A percentile compares a stretch with the other conserved stretches of the same genome.
phyloP scores from a whole-genome alignment of 2,888 invertebrate genomes.

The Orthonychiurus folsomi region DNA sequence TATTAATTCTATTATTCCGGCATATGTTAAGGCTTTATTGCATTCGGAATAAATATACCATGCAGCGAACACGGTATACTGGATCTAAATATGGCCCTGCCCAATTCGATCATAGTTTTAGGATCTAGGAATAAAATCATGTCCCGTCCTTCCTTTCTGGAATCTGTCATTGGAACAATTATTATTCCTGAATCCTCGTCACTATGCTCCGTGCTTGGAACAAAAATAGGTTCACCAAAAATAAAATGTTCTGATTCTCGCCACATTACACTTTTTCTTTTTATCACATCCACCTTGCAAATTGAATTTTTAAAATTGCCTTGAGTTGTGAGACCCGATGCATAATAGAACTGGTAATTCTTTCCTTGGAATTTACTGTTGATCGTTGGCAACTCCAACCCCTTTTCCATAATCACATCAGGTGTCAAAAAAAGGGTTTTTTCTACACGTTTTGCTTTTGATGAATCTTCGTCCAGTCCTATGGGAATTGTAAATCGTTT shows the following conservation, averaged over 20 bases:
- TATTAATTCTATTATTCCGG: too few species aligned
- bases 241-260: slow-evolving; percentile 13
- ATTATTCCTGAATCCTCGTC: slow-evolving; percentile 50
- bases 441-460: not conserved
- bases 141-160: slow-evolving; percentile 35
- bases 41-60: slow-evolving; percentile 14
- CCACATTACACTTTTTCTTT: slow-evolving; percentile 7
- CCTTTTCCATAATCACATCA: slow-evolving; percentile 31
- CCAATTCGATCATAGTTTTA: slow-evolving; percentile 44
- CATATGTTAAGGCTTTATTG: too few species aligned
- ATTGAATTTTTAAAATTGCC: slow-evolving; percentile 15
- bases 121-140: slow-evolving; percentile 44
- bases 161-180: slow-evolving; percentile 41
- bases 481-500: slow-evolving; percentile 3
- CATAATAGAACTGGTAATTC: slow-evolving; percentile 48
- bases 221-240: slow-evolving; percentile 43
- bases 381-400: slow-evolving; percentile 47
- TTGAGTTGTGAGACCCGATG: slow-evolving; percentile 41
- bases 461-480: not conserved
- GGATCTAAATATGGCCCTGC: slow-evolving; percentile 30
- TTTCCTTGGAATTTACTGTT: slow-evolving; percentile 44
- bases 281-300: slow-evolving; percentile 18
- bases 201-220: slow-evolving; percentile 45
- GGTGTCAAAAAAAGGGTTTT: not conserved
- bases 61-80: slow-evolving; percentile 17